Percentiles rank a stretch among this genome's conserved stretches.
phyloP scores from a whole-genome alignment of 2,113 vertebrate genomes.

The Onychorhynchus coronatus region DNA sequence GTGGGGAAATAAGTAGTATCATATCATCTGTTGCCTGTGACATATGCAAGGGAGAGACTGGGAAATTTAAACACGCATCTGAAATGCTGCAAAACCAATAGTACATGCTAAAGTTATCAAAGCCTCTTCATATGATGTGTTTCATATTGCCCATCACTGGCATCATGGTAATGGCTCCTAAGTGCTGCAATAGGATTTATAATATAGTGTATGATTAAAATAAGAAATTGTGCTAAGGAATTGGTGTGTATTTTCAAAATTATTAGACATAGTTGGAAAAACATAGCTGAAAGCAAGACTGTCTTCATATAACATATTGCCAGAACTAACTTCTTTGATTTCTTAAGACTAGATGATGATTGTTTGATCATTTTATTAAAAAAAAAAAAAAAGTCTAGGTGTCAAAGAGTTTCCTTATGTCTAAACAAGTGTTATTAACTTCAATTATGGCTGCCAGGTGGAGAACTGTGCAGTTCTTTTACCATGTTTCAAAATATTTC shows the following conservation, averaged over 20 bases:
- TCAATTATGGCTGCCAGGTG: slow-evolving; percentile 88
- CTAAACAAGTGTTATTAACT: slow-evolving; percentile 86
- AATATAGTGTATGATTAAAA: slow-evolving; percentile 63
- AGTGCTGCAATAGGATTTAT: slow-evolving; percentile 55
- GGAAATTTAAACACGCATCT: not conserved
- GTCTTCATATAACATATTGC: slow-evolving; percentile 66
- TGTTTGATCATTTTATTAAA: slow-evolving; percentile 85
- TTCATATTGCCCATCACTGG: not conserved
- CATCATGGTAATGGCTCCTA: not conserved
- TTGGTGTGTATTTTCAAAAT: slow-evolving; percentile 67
- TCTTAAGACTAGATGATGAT: slow-evolving; percentile 78
- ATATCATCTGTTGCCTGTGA: not conserved
- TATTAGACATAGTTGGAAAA: slow-evolving; percentile 71
- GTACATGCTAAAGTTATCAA: not conserved
- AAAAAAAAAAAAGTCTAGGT: slow-evolving; percentile 76
- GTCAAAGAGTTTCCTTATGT: slow-evolving; percentile 87
- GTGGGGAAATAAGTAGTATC: not conserved
- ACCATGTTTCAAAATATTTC: slow-evolving; percentile 82
- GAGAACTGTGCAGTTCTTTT: slow-evolving; percentile 86
- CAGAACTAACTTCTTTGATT: slow-evolving; percentile 80
- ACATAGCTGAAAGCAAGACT: slow-evolving; percentile 70
- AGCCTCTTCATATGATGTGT: not conserved
- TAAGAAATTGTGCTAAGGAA: slow-evolving; percentile 24
- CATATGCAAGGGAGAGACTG: not conserved
- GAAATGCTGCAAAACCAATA: not conserved